Conservation (phyloP, 1,140 invertebrate species). For the Leptinotarsa undecemlineata region DNA sequence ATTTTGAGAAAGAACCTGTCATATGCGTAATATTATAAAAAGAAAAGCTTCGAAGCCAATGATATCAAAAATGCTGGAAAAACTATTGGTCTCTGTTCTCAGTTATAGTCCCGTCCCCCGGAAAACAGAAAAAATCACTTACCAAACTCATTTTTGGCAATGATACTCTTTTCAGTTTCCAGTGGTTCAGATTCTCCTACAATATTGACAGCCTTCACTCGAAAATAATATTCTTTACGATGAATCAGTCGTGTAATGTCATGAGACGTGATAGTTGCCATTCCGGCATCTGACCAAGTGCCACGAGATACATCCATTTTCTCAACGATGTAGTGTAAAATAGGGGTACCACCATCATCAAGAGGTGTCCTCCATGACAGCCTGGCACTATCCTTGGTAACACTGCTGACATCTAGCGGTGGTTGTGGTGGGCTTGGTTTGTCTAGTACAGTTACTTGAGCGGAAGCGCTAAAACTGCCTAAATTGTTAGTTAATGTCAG, state of each 20-base stretch:
- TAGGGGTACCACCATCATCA: constrained; percentile 91
- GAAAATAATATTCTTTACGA: constrained; percentile 91
- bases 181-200: constrained; percentile 93
- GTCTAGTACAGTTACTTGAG: constrained; percentile 87
- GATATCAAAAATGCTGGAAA: too few species aligned
- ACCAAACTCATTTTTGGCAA: constrained; percentile 92
- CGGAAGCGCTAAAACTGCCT: constrained; percentile 78
- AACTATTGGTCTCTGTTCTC: too few species aligned
- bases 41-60: too few species aligned
- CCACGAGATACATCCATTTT: constrained; percentile 96
- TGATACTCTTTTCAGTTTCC: constrained; percentile 81
- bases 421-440: constrained; percentile 85
- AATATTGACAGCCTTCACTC: constrained; percentile 90
- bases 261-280: constrained; percentile 79
- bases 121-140: constrained; percentile 11
- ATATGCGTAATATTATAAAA: too few species aligned
- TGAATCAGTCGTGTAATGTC: constrained; percentile 86
- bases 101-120: too few species aligned
- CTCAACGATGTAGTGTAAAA: constrained; percentile 94
- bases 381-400: constrained; percentile 89
- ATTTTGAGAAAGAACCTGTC: too few species aligned
- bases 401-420: constrained; percentile 80
- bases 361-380: constrained; percentile 81
- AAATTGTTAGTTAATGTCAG: constrained; percentile 84
- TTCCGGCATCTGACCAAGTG: constrained; percentile 93